Conservation (phyloP, 2,888 invertebrate species). For the Phlogophora meticulosa region DNA sequence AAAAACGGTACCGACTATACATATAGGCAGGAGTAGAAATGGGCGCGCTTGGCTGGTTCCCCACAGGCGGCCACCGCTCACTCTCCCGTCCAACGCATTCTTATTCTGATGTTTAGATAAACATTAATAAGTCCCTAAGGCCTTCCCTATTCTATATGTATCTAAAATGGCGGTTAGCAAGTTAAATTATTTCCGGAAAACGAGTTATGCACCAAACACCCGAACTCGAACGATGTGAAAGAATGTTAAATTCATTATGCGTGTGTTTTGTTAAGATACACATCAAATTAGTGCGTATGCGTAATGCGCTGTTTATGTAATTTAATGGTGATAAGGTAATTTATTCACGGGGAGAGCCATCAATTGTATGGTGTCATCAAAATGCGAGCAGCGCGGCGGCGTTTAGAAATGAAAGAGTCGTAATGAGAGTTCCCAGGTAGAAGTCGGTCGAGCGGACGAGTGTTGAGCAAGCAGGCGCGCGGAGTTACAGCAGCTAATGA, state of each 20-base stretch:
- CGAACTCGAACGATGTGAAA: slow-evolving; percentile 78
- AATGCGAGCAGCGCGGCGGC: slow-evolving; percentile 72
- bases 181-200: slow-evolving; percentile 88
- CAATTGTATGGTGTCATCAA: slow-evolving; percentile 67
- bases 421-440: slow-evolving; percentile 73
- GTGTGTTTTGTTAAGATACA: slow-evolving; percentile 80
- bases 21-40: slow-evolving; percentile 84
- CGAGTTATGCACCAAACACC: slow-evolving; percentile 77
- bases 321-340: slow-evolving; percentile 69
- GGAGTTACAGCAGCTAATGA: slow-evolving; percentile 83
- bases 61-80: slow-evolving; percentile 79
- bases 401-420: slow-evolving; percentile 71
- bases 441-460: slow-evolving; percentile 63
- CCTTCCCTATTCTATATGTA: slow-evolving; percentile 77
- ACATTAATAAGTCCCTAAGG: slow-evolving; percentile 83
- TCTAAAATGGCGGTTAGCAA: slow-evolving; percentile 81
- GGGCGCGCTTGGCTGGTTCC: slow-evolving; percentile 84
- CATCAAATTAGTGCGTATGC: slow-evolving; percentile 79
- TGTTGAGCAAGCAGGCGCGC: slow-evolving; percentile 85
- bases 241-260: slow-evolving; percentile 84
- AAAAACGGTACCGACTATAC: slow-evolving; percentile 80
- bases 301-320: slow-evolving; percentile 75
- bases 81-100: slow-evolving; percentile 81
- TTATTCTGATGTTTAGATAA: slow-evolving; percentile 89
- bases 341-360: slow-evolving; percentile 64